Base-by-base conservation (phyloP, 2,113 vertebrate genomes). In the Noturus placidus region DNA sequence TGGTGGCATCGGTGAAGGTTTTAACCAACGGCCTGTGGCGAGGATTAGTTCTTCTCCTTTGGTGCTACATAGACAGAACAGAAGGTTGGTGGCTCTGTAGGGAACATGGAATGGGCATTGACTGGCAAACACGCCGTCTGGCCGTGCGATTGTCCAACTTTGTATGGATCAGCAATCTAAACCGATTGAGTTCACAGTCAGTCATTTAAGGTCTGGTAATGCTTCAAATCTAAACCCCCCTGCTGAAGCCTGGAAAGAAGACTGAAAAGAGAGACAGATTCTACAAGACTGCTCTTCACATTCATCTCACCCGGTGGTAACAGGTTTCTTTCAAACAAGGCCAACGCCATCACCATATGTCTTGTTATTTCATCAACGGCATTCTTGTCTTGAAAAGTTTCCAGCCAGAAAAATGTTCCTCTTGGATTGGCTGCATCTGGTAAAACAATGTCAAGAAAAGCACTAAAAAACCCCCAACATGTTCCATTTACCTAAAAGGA, bases 1-100 rank as follows among this genome's bases (percentile, higher is more conserved):
- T 57, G 74, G 72, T 35, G 50, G 50, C 57, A 46, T 35, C 2
- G 61, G 38, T 7, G 15, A 72, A 30, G 67, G 61, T 35, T 87
- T 87, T 82, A 87, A 87, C 63, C 77, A 46, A 70, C 15, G 25
- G 63, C 86, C 86, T 46, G 80, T 57, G 54, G 86, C 11, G 56
- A 76, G 69, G 69, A 87, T 83, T 76, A 83, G 57, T 46, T 19
- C 63, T 54, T 70, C 52, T 84, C 56, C 72, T 86, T 63, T 56
- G 27, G 25, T 78, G 56, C 80, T 74, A 83, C 77, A 56, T 8
- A 54, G 63, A 76, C 69, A 82, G 86, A 87, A 87, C 86, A 87
- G 86, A 87, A 74, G 86, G 86, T 35, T 25, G 63, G 77, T 30
- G 77, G 20, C 42, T 87, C 85, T 56, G 85, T 35, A 30, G 85